Evolutionary conservation across 2,797 vertebrate genomes (phyloP).

Genomic region (Semotilus atromaculatus): DNA sequence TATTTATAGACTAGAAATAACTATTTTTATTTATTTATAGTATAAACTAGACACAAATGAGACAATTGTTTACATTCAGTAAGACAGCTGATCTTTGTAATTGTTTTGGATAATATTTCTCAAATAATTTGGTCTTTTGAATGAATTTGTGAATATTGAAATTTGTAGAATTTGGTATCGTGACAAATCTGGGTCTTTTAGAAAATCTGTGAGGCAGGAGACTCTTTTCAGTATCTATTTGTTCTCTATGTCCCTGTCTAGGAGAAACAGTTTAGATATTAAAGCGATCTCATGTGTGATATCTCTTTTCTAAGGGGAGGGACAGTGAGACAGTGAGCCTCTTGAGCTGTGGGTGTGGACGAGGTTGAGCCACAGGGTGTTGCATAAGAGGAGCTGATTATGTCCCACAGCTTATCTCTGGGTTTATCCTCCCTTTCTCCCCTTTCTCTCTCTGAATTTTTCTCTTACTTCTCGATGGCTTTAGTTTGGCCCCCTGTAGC

Average conservation of each 20-base stretch:
- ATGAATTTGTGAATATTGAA: background rate
- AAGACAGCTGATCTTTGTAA: background rate
- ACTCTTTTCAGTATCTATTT: background rate
- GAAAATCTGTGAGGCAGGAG: background rate
- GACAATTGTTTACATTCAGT: background rate
- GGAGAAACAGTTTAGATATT: slow-evolving; percentile 1
- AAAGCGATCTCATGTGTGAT: background rate
- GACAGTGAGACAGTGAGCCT: slow-evolving; percentile 46
- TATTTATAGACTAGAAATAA: no score
- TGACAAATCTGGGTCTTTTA: background rate
- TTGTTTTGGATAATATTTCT: background rate
- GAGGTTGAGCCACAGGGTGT: slow-evolving; percentile 59
- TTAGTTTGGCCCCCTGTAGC: slow-evolving; percentile 14
- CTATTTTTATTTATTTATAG: no score
- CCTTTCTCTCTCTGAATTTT: slow-evolving; percentile 52
- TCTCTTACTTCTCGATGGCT: slow-evolving; percentile 21
- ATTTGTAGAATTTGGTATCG: background rate
- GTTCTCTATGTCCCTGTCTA: background rate
- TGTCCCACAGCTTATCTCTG: slow-evolving; percentile 78
- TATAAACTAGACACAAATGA: background rate
- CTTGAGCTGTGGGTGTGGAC: slow-evolving; percentile 54
- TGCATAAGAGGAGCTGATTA: slow-evolving; percentile 82
- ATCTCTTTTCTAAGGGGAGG: slow-evolving; percentile 16
- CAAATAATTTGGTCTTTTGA: background rate
- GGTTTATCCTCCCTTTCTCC: slow-evolving; percentile 70